These are phyloP conservation scores for Hexactinellida sp. DNA, from an alignment of 37 sponge, comb jelly and placozoan genomes.

Conservation along the genomic window DNA sequence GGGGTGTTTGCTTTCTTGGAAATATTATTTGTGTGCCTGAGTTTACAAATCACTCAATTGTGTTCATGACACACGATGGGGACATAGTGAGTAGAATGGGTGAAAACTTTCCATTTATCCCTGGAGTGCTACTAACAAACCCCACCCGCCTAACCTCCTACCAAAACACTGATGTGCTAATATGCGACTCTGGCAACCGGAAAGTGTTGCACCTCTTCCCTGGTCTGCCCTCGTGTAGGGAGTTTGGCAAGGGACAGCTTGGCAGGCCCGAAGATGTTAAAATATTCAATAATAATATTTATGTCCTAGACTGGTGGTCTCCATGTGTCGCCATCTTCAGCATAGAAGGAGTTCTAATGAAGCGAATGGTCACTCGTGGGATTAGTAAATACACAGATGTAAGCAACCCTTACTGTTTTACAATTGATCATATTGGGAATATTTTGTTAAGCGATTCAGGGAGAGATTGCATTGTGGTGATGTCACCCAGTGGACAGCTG, in stretches of 20 bases:
- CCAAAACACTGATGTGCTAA: neutral
- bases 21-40: neutral
- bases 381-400: neutral
- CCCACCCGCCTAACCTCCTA: neutral
- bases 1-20: neutral
- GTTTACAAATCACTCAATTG: neutral
- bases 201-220: neutral
- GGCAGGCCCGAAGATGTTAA: neutral
- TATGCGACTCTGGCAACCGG: neutral
- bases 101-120: neutral
- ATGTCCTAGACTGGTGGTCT: neutral
- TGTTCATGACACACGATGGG: neutral
- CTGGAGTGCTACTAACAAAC: neutral
- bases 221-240: neutral
- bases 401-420: neutral
- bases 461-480: neutral
- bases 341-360: neutral
- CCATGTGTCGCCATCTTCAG: neutral
- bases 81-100: neutral
- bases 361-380: neutral
- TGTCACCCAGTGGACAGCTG: neutral
- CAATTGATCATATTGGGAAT: neutral
- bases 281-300: neutral
- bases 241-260: neutral
- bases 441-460: neutral